These are phyloP conservation scores for Botrylloides violaceus DNA, from an alignment of 23 tunicate genomes.

Conservation along the genomic window DNA sequence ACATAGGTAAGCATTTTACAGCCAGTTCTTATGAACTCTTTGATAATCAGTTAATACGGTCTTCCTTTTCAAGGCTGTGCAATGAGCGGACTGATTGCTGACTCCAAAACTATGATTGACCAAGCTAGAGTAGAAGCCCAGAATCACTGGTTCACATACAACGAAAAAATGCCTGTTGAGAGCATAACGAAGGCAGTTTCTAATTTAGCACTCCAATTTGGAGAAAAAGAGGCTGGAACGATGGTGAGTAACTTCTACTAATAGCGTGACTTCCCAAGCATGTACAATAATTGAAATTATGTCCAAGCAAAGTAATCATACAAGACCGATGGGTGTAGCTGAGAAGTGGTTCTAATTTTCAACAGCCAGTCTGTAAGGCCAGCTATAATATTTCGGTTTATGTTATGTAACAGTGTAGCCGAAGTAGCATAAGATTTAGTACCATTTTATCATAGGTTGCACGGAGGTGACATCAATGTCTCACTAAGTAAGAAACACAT, in stretches of 20 bases:
- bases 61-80: constrained; percentile 69
- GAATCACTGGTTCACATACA: constrained; percentile 98
- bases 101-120: constrained; percentile 98
- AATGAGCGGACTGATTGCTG: constrained; percentile 98
- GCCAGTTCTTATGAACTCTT: not conserved
- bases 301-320: too few relatives aligned
- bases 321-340: too few relatives aligned
- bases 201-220: constrained; percentile 94
- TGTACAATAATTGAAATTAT: too few relatives aligned
- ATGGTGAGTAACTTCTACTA: constrained; percentile 41
- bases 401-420: too few relatives aligned
- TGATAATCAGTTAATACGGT: not conserved
- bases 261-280: not conserved
- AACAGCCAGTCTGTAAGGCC: too few relatives aligned
- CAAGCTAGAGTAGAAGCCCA: constrained; percentile 98
- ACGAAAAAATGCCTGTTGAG: constrained; percentile 92
- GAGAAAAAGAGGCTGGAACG: constrained; percentile 94
- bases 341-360: too few relatives aligned
- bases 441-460: too few relatives aligned
- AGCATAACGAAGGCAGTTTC: constrained; percentile 95
- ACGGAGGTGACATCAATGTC: too few relatives aligned
- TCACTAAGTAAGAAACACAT: too few relatives aligned
- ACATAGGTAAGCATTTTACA: constrained; percentile 52
- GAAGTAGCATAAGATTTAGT: too few relatives aligned
- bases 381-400: too few relatives aligned